A percentile compares a stretch with the other conserved stretches of the same genome.
phyloP scores from a whole-genome alignment of 1,140 invertebrate genomes.

The Ceratitis capitata region DNA sequence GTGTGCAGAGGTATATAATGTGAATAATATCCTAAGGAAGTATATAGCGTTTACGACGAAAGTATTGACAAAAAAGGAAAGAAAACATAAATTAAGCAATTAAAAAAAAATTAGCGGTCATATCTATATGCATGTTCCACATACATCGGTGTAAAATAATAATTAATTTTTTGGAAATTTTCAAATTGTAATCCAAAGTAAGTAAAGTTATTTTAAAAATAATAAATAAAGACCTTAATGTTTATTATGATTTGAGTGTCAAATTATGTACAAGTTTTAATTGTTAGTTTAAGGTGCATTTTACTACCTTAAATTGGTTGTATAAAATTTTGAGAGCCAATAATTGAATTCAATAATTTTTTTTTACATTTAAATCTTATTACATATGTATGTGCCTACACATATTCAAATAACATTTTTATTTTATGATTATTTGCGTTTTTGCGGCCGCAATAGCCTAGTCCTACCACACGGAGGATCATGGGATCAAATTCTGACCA shows the following conservation, averaged over 20 bases:
- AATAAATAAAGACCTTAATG: not conserved
- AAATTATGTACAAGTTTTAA: not conserved
- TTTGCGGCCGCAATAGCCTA: too few relatives aligned
- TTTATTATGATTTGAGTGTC: too few relatives aligned
- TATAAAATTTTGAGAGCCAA: too few relatives aligned
- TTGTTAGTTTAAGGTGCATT: not conserved
- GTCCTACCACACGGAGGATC: too few relatives aligned
- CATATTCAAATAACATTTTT: too few relatives aligned
- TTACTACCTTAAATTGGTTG: not conserved
- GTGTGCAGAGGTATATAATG: too few relatives aligned
- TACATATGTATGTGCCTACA: too few relatives aligned
- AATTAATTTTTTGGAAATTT: not conserved
- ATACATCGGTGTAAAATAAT: too few relatives aligned
- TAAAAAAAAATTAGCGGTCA: not conserved
- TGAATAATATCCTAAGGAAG: not conserved
- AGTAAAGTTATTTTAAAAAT: not conserved
- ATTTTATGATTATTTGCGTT: too few relatives aligned
- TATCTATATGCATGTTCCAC: not conserved
- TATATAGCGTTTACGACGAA: not conserved
- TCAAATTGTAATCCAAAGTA: too few relatives aligned
- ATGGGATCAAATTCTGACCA: too few relatives aligned
- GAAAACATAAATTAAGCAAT: not conserved
- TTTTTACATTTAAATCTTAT: too few relatives aligned
- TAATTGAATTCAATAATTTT: not conserved
- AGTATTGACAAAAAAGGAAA: not conserved